Evolutionary conservation across 2,888 invertebrate genomes (phyloP), one percentile per base, ranked within the genome.

Genomic region (Cerceris ruficornis): DNA sequence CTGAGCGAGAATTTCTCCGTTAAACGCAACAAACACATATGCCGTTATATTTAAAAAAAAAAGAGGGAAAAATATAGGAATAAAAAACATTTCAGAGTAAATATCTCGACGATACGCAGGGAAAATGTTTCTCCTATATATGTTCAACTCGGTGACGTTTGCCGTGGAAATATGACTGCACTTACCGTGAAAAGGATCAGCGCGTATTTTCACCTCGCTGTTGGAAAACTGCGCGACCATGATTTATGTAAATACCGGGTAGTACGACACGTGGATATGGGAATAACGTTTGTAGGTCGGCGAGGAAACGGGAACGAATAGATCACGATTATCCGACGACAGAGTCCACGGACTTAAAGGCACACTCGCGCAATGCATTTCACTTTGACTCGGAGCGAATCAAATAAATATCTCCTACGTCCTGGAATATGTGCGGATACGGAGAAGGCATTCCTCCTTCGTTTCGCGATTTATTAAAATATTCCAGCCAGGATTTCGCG

Each of bases 311-410:
- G 50, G 75, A 72, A 69, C 80, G 77, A 77, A 84, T 84, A 85
- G 77, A 85, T 84, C 85, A 85, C 80, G 85, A 84, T 84, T 84
- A 85, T 74, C 67, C 62, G 73, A 69, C 79, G 74, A 79, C 76
- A 75, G 75, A 65, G 72, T 76, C 67, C 64, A 69, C 65, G 58
- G 70, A 70, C 69, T 78, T 64, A 49, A 69, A 59, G 28, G 64
- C 61, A 65, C 59, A 60, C 65, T 5, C 50, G 17, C n/a, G 57
- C 69, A 65, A 85, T 77, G 67, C 75, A 64, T 84, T 72, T 77
- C 77, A 70, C 77, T 77, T 75, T 62, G 80, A 72, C 59, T 68
- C 43, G 65, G 62, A 77, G 73, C 11, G 75, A 75, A 64, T 72
- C 64, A 41, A 74, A 82, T 71, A 79, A 77, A 80, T 82, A 82